These are phyloP conservation scores for Colletes latitarsis DNA, from an alignment of 1,140 invertebrate genomes.

Conservation along the genomic window DNA sequence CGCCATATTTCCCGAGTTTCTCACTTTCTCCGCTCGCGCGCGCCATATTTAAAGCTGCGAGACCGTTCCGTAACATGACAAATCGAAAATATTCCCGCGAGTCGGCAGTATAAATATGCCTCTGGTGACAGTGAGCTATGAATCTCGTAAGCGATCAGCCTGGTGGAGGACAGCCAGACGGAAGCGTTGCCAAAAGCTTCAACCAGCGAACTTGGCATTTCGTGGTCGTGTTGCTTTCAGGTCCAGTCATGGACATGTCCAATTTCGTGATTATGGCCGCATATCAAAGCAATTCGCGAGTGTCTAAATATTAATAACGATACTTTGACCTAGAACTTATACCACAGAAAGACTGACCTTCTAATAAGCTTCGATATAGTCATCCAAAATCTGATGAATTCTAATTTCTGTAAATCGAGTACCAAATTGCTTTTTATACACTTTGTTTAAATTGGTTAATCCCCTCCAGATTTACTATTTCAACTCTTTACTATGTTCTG, in stretches of 20 bases:
- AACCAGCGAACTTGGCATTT: constrained; percentile 30
- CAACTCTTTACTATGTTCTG: too few relatives aligned
- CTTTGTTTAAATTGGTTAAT: too few relatives aligned
- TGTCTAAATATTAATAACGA: too few relatives aligned
- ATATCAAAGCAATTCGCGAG: too few relatives aligned
- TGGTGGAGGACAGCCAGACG: constrained; percentile 28
- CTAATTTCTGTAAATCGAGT: too few relatives aligned
- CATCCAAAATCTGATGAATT: too few relatives aligned
- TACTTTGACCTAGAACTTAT: too few relatives aligned
- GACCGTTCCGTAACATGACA: not conserved
- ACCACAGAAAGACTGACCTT: too few relatives aligned
- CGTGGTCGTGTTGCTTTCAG: constrained; percentile 1
- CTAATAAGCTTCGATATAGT: too few relatives aligned
- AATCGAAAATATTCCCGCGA: constrained; percentile 18
- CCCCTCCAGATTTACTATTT: too few relatives aligned
- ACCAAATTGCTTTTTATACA: too few relatives aligned
- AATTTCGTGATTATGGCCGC: not conserved
- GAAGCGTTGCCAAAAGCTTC: constrained; percentile 27
- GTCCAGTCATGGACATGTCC: not conserved
- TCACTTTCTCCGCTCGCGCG: not conserved
- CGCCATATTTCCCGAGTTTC: not conserved
- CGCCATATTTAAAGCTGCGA: constrained; percentile 32
- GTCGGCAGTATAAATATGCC: constrained; percentile 14
- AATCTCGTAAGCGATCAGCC: not conserved
- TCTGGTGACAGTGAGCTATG: constrained; percentile 11